These are phyloP conservation scores for Exaiptasia diaphana DNA, from an alignment of 64 coral and sea anemone genomes.

Conservation along the genomic window DNA sequence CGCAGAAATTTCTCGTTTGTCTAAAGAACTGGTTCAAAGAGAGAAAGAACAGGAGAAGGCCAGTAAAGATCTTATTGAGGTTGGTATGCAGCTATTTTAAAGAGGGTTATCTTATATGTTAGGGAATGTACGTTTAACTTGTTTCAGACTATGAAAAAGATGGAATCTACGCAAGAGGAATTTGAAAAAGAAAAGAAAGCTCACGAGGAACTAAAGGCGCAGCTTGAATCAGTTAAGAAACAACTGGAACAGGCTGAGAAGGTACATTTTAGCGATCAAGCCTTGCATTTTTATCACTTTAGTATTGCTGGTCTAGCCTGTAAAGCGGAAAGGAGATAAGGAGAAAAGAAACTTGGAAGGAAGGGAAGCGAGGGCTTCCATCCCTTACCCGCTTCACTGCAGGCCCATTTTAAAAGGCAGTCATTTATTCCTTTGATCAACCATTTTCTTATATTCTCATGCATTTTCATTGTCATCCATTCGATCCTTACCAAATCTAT, in stretches of 20 bases:
- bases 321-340: no score
- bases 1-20: conserved; percentile 21
- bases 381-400: no score
- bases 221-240: conserved; percentile 66
- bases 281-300: background rate
- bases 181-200: conserved; percentile 41
- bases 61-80: conserved; percentile 34
- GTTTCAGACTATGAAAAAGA: conserved; percentile 25
- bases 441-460: no score
- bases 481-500: no score
- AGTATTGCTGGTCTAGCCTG: background rate
- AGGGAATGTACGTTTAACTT: background rate
- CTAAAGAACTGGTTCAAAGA: conserved; percentile 16
- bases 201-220: conserved; percentile 57
- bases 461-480: no score
- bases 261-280: conserved; percentile 15
- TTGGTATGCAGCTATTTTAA: no score
- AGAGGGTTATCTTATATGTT: background rate
- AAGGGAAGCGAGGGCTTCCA: no score
- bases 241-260: conserved; percentile 80
- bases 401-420: no score
- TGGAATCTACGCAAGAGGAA: conserved; percentile 47
- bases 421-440: no score
- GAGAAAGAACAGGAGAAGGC: conserved; percentile 17
- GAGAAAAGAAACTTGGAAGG: no score